A percentile compares a stretch with the other conserved stretches of the same genome.
Conservation (phyloP, 64 coral and sea anemone species). For the Orbicella faveolata region DNA sequence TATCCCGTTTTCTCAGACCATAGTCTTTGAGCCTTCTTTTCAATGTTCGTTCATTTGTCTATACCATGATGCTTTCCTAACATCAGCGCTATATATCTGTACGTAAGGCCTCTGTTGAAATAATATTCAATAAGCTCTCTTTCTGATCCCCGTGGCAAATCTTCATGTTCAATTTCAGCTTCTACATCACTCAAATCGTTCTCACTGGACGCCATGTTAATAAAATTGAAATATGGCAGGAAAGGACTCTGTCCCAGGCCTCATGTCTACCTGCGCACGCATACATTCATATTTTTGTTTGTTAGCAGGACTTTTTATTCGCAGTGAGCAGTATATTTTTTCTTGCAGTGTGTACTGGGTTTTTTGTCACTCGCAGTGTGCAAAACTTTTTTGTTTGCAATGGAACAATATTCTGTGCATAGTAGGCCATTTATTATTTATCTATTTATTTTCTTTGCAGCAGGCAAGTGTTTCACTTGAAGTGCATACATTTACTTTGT, state of each 20-base stretch:
- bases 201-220: constrained; percentile 10
- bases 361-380: constrained; percentile 34
- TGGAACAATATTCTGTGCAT: neutral
- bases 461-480: constrained; percentile 3
- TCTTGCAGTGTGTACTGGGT: neutral
- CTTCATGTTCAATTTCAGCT: constrained; percentile 1
- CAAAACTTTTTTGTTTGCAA: constrained; percentile 7
- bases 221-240: neutral
- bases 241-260: neutral
- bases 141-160: constrained; percentile 54
- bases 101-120: constrained; percentile 46
- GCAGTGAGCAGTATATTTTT: constrained; percentile 17
- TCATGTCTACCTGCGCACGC: neutral
- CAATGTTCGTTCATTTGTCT: constrained; percentile 49
- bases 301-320: constrained; percentile 20
- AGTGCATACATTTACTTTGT: constrained; percentile 25
- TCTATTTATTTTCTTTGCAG: constrained; percentile 5
- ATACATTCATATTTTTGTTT: constrained; percentile 18
- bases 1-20: constrained; percentile 54
- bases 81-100: constrained; percentile 9
- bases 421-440: too few relatives aligned
- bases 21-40: constrained; percentile 67
- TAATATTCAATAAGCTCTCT: constrained; percentile 66
- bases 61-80: constrained; percentile 68
- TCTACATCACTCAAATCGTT: neutral